Base-by-base conservation (phyloP, 2,888 invertebrate genomes). In the Acronicta alni region DNA sequence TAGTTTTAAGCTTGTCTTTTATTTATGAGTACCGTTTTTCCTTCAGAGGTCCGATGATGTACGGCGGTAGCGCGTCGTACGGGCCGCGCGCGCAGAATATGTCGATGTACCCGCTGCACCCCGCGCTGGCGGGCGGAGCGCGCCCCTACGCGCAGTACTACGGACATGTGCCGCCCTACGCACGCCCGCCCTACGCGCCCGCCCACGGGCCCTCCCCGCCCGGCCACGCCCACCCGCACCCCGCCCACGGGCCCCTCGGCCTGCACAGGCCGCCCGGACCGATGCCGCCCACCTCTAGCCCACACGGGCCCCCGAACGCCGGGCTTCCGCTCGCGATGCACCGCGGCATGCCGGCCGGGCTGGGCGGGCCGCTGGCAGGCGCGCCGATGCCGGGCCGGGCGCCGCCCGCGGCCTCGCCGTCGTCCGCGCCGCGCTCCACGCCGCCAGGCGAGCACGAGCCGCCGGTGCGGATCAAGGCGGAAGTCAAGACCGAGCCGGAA, bases 401-500 rank as follows among this genome's bases (percentile, higher is more conserved):
- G 7, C 69, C 62, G 3, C 69, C 65, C 26, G 61, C 61, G 20
- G 63, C 57, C 41, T 60, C 61, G 12, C 67, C 55, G 7, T 60
- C 66, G 57, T 38, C 58, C 38, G 63, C 61, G 39, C 75, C 72
- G 43, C 49, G 73, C 12, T 51, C 64, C 38, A 57, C 75, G 30
- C 69, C 79, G 18, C 67, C 79, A 16, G 51, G 65, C 7, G 73
- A 67, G 0, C 70, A 65, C n/a, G 86, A 86, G 42, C 75, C 81
- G 0, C 86, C 88, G 3, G 77, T 92, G 37, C 88, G 86, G 59
- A 91, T 93, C 64, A 93, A 94, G 61, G 89, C 93, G 0, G 94
- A 94, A 66, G 94, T 94, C 16, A 94, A 94, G 69, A 90, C 90
- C 2, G 94, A 94, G 71, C 94, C 93, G 0, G 93, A 93, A 63